Base-by-base conservation (phyloP, 2,113 vertebrate species). In the Varanus komodoensis region DNA sequence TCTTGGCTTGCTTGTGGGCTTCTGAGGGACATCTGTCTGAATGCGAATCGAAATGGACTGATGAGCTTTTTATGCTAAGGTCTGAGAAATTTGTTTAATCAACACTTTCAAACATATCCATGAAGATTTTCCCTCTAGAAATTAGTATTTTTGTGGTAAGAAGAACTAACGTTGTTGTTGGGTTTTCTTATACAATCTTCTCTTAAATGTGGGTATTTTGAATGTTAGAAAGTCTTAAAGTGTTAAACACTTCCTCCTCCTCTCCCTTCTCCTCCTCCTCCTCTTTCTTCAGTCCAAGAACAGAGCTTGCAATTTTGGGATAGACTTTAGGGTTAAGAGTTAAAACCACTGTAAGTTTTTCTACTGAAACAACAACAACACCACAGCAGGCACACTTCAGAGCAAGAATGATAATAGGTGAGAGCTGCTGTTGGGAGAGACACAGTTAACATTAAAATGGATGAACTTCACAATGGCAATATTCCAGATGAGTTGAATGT, bases 401-500 rank as follows among this genome's bases (percentile, higher is more conserved):
- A 32, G 14, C 8, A 80, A 68, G 27, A 32, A 68, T 44, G 17
- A 86, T 21, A 57, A 52, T 64, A 90, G 96, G 92, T 97, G 94
- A 87, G 87, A 78, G 87, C 91, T 95, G 89, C 95, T 96, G 95
- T 96, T 97, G 97, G 97, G 96, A 97, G 95, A 96, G 97, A 96
- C 94, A 97, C 93, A 95, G 97, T 97, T 97, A 98, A 97, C 92
- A 94, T 94, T 96, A 95, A 96, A 96, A 97, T 84, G 93, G 97
- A 97, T 96, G 97, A 97, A 97, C 97, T 95, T 97, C 96, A 96
- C 93, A 92, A 89, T 98, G 97, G 97, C 97, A 97, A 87, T 97
- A 96, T 96, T 98, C 97, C 97, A 98, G 97, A 97, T 96, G 96
- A 97, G 96, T 97, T 98, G 97, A 98, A 97, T 97, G 97, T 97